Base-by-base conservation (phyloP, 2,113 vertebrate genomes). In the Athene noctua region DNA sequence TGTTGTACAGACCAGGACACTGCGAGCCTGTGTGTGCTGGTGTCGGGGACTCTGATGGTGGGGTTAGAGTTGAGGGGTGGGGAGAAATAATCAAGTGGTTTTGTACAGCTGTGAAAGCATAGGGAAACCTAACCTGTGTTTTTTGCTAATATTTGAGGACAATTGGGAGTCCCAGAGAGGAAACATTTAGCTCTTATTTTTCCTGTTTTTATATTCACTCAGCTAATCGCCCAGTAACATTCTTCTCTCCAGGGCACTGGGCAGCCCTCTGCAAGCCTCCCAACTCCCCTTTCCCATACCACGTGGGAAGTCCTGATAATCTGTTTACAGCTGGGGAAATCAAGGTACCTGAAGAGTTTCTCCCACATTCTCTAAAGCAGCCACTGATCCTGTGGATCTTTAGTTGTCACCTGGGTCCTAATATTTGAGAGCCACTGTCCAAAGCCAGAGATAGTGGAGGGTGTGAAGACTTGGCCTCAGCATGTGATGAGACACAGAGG, bases 161-260 rank as follows among this genome's bases (percentile, higher is more conserved):
- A 91, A 68, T 42, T 92, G 80, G 74, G 80, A 93, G 49, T 95
- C 78, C 78, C 70, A 62, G 86, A 88, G 84, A 90, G 93, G 93
- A 96, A 96, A 80, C 44, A 92, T 80, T 96, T 86, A 62, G 70
- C 46, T 91, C 84, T 86, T 85, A 90, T 94, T 97, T 97, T 97
- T 96, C 85, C 93, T 96, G 94, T 8, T 82, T 96, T 94, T 73
- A 88, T 58, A 86, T 62, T 82, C 40, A 49, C 79, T 85, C 81
- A 55, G 67, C 87, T 93, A 82, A 93, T 96, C 30, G 3, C 86
- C 23, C 49, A 73, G 62, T 70, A 40, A 55, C 74, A 42, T 80
- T 90, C 73, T 85, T 86, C 81, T 73, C 87, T 90, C 49, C 49
- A 58, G 73, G 42, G 77, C 32, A 58, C 51, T 19, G 44, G 29